Base-by-base conservation (phyloP, 1,140 invertebrate genomes). In the Drosophila obscura region DNA sequence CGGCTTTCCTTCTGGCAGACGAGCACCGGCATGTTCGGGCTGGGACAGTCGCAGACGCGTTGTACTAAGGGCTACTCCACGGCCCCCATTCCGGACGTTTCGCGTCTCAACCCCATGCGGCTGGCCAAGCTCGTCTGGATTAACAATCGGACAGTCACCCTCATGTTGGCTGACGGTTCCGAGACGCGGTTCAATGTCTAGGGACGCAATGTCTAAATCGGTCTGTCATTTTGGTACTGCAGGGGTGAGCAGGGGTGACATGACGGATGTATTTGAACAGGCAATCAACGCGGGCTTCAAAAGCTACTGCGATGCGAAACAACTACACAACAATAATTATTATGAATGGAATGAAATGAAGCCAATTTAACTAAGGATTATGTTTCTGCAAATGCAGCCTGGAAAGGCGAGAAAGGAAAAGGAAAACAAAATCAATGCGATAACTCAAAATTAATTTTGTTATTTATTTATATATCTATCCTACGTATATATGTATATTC, bases 1-100 rank as follows among this genome's bases (percentile, higher is more conserved):
- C 96, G 97, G 82, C 94, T 99, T 28, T 98, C 96, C 65, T 99
- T 99, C 93, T 99, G 98, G 98, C 98, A 99, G 95, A 98, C 98
- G 81, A 95, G 95, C 73, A 94, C 94, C 15, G 95, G 94, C 93
- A 97, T 98, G 95, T 98, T 98, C 92, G 97, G 97, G 5, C 92
- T 98, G 58, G 97, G 97, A 2, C 96, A 97, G 80, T 96, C 97
- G 2, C 97, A 98, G 92, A 98, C 97, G 1, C 95, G 96, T 49
- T 98, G 97, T 90, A 95, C 98, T 31, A 98, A 98, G 91, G 97
- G 97, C 39, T 98, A 97, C 92, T 97, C 96, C 78, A 98, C 97
- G 1, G 96, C 96, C 7, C 97, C 97, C 0, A 96, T 98, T 80
- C 96, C 97, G 28, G 97, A 98, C 89, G 96, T 97, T 19, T 94